These are phyloP conservation scores for Tribolium castaneum DNA, from an alignment of 1,140 invertebrate species.

Conservation along the genomic window DNA sequence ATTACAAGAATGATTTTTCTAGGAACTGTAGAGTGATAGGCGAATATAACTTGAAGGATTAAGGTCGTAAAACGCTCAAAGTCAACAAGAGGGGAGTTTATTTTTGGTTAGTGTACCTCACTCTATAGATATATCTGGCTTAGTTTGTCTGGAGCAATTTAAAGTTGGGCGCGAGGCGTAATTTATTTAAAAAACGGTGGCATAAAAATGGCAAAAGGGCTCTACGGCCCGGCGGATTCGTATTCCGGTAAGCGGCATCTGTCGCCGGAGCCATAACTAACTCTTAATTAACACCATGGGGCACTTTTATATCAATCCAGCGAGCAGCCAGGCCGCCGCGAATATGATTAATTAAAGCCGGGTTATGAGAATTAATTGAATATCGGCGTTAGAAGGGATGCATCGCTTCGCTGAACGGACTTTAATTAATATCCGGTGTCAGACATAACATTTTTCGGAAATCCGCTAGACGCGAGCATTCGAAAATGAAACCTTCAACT, in stretches of 20 bases:
- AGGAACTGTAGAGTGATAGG: no score
- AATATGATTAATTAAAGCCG: constrained; percentile 42
- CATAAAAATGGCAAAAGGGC: not conserved
- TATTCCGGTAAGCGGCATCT: constrained; percentile 38
- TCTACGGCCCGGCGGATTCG: not conserved
- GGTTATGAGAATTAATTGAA: constrained; percentile 43
- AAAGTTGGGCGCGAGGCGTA: not conserved
- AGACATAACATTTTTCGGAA: constrained; percentile 28
- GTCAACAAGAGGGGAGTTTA: no score
- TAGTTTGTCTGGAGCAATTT: not conserved
- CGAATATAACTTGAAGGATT: no score
- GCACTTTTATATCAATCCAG: constrained; percentile 46
- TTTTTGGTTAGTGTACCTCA: no score
- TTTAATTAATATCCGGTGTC: constrained; percentile 44
- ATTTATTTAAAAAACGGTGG: not conserved
- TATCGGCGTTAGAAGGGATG: constrained; percentile 40
- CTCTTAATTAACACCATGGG: constrained; percentile 50
- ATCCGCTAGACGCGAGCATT: constrained; percentile 11
- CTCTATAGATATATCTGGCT: no score
- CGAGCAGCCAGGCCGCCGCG: constrained; percentile 28
- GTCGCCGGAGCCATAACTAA: constrained; percentile 45
- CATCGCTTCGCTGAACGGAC: constrained; percentile 38
- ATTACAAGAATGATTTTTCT: no score
- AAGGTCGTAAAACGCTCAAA: no score
- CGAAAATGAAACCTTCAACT: constrained; percentile 10